Evolutionary conservation across 2,888 invertebrate genomes (phyloP), one percentile per base, ranked within the genome.

Genomic region (Laspeyria flexula): DNA sequence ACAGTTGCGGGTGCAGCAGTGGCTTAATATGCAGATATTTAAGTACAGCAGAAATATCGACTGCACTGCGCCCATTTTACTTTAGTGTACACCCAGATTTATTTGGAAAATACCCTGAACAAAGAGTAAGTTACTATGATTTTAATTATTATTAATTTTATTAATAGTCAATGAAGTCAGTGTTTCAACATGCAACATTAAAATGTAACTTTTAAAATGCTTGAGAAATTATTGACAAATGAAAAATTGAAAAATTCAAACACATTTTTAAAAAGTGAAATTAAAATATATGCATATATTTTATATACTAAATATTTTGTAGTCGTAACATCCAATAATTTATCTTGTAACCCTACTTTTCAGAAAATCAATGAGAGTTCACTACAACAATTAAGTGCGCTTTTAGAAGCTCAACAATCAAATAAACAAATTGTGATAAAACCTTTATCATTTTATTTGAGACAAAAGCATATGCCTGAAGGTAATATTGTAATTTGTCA

Each of bases 21-120:
- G 78, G 73, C 44, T 58, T 83, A 29, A 52, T 90, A 46, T 79
- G 84, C 68, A 84, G 91, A 69, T 84, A 75, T 65, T 86, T 96
- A 68, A 97, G 95, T 74, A 95, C 95, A 53, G 96, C 96, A 21
- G 97, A 98, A 93, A 95, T 98, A 13, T 96, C 98, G 0, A 96
- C 98, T 16, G 98, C 98, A 0, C 90, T 99, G 37, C 93, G 98
- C 54, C 98, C 98, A 3, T 98, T 99, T 86, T 98, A 98, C 88
- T 98, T 99, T 83, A 96, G 96, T 51, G 98, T 99, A 1, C 99
- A 99, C 93, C 99, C 99, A 9, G 99, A 99, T 92, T 93, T 99
- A 37, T 99, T 99, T 93, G 97, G 97, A 44, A 96, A 96, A 87
- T 95, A 96, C 93, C 99, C 99, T 27, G 95, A 95, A 77, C 97